Evolutionary conservation across 2,113 vertebrate genomes (phyloP).

Genomic region (Antechinus flavipes): DNA sequence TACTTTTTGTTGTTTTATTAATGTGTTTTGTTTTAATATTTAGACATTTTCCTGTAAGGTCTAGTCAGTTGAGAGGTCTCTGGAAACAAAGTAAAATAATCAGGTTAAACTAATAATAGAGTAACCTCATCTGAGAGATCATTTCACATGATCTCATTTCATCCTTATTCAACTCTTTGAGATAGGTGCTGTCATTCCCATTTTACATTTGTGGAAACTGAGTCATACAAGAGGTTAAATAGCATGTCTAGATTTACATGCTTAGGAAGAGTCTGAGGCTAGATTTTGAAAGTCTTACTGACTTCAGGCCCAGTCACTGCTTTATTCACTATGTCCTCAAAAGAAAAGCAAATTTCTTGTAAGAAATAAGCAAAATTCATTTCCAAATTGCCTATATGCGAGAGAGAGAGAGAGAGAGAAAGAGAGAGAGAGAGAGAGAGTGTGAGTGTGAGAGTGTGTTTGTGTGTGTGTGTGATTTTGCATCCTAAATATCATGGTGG

Average conservation of each 20-base stretch:
- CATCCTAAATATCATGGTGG: neutral
- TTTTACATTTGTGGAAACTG: neutral
- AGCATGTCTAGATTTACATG: neutral
- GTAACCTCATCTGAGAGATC: neutral
- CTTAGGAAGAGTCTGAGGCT: neutral
- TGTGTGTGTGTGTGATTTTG: neutral
- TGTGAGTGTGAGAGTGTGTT: neutral
- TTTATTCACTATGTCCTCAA: neutral
- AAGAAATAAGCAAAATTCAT: neutral
- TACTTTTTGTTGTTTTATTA: neutral
- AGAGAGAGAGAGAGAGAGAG: no score
- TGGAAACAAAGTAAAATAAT: neutral
- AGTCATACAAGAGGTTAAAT: neutral
- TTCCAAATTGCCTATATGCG: rapidly evolving
- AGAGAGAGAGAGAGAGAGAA: no score
- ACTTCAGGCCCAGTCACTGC: neutral
- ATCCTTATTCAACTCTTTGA: neutral
- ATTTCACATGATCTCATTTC: neutral
- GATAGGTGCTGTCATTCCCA: neutral
- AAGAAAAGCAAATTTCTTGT: neutral
- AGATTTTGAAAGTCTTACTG: neutral
- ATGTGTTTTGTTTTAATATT: neutral
- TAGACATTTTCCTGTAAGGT: neutral
- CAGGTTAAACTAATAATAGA: neutral
- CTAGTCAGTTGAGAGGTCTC: neutral